These are phyloP conservation scores for Erpobdella octoculata DNA, from an alignment of 2,888 invertebrate species.

Conservation along the genomic window DNA sequence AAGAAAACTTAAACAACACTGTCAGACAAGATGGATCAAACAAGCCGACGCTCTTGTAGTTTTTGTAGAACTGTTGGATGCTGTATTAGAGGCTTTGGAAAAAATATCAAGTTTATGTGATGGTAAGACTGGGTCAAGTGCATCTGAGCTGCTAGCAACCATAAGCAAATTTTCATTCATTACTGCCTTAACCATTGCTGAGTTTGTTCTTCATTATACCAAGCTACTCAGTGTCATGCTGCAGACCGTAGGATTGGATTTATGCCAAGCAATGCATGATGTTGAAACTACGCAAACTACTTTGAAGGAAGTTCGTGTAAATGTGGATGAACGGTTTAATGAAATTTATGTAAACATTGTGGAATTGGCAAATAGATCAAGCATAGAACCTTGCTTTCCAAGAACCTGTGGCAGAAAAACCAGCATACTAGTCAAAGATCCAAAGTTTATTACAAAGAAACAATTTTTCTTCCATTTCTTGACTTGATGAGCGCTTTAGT, in stretches of 20 bases:
- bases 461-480: neutral
- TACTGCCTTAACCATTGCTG: neutral
- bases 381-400: neutral
- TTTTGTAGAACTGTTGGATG: neutral
- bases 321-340: neutral
- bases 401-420: neutral
- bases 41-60: neutral
- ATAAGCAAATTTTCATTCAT: too few species aligned
- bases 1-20: neutral
- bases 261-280: neutral
- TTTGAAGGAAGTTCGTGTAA: neutral
- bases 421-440: too few species aligned
- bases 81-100: neutral
- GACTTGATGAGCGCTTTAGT: neutral
- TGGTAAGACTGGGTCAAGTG: too few species aligned
- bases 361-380: neutral
- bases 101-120: too few species aligned
- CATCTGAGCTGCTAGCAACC: too few species aligned
- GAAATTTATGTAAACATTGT: neutral
- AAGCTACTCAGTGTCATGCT: neutral
- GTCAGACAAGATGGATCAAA: slow-evolving; percentile 5
- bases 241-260: neutral
- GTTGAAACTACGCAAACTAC: neutral
- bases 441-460: neutral
- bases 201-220: slow-evolving; percentile 7